Evolutionary conservation across 2,797 vertebrate species (phyloP).

Genomic region (Darevskia mixta): DNA sequence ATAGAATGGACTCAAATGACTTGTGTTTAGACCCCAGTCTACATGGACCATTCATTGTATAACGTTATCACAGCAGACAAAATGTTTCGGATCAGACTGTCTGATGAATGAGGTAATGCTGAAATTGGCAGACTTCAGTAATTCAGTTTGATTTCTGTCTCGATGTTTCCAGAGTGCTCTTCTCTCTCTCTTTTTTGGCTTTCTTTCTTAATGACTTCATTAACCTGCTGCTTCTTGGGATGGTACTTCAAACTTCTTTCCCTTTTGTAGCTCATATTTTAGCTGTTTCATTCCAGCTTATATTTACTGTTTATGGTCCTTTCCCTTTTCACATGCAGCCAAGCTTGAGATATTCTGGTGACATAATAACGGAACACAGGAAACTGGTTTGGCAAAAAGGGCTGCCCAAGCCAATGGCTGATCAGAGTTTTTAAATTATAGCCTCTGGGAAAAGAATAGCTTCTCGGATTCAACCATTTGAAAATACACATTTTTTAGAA

Average conservation of each 20-base stretch:
- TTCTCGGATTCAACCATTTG: constrained; percentile 32
- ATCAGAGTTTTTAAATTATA: constrained; percentile 24
- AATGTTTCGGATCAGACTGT: constrained; percentile 4
- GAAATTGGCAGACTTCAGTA: neutral
- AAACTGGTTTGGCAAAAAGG: constrained; percentile 52
- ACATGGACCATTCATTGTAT: neutral
- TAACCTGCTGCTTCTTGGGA: constrained; percentile 28
- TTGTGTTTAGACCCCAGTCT: neutral
- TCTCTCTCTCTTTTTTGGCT: constrained; percentile 3
- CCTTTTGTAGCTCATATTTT: constrained; percentile 42
- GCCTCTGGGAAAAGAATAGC: constrained; percentile 3
- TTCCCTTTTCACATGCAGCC: constrained; percentile 62
- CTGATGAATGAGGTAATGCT: neutral
- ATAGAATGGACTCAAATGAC: accelerated
- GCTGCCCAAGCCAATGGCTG: constrained; percentile 26
- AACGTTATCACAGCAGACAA: neutral
- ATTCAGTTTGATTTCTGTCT: constrained; percentile 18
- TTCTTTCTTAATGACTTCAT: constrained; percentile 49
- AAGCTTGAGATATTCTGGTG: constrained; percentile 75
- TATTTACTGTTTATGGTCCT: constrained; percentile 46
- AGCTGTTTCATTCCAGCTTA: constrained; percentile 46
- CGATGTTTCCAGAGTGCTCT: neutral
- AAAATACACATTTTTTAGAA: constrained; percentile 36
- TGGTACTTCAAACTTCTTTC: constrained; percentile 53
- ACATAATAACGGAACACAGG: constrained; percentile 61